A percentile compares a stretch with the other conserved stretches of the same genome.
These are phyloP conservation scores for Siderastrea radians DNA, from an alignment of 92 coral and sea anemone genomes.

Conservation along the genomic window DNA sequence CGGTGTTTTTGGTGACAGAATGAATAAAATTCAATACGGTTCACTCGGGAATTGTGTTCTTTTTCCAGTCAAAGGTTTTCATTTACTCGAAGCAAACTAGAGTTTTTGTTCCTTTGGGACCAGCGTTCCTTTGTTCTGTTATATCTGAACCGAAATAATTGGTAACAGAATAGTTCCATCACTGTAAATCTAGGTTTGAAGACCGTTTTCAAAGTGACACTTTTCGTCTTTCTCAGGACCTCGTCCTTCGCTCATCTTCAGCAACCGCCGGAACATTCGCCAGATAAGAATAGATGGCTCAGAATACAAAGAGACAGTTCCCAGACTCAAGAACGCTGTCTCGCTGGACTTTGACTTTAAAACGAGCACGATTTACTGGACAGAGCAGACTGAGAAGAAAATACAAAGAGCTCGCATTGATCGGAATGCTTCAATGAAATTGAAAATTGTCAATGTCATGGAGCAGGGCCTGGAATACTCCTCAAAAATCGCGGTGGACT, in stretches of 20 bases:
- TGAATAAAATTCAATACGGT: too few species aligned
- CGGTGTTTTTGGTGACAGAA: too few species aligned
- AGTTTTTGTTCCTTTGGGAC: too few species aligned
- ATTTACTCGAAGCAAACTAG: too few species aligned
- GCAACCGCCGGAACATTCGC: conserved; percentile 87
- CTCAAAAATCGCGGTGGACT: conserved; percentile 91
- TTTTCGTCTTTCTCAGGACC: conserved; percentile 59
- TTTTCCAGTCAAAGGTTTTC: too few species aligned
- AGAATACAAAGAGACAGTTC: conserved; percentile 69
- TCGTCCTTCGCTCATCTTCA: conserved; percentile 79
- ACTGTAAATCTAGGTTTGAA: neutral
- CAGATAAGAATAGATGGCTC: conserved; percentile 84
- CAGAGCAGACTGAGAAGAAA: conserved; percentile 64
- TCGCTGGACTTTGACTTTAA: conserved; percentile 86
- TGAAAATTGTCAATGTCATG: conserved; percentile 64
- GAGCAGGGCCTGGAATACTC: conserved; percentile 61
- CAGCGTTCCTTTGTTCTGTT: too few species aligned
- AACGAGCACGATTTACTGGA: conserved; percentile 89
- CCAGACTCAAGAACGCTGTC: conserved; percentile 69
- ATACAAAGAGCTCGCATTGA: conserved; percentile 79
- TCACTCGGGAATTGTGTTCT: too few species aligned
- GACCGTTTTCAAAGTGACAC: neutral
- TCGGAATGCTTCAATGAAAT: conserved; percentile 27
- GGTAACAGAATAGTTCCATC: too few species aligned
- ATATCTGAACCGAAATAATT: too few species aligned